These are phyloP conservation scores for Lymantria monacha DNA, from an alignment of 2,888 invertebrate species.

Conservation along the genomic window DNA sequence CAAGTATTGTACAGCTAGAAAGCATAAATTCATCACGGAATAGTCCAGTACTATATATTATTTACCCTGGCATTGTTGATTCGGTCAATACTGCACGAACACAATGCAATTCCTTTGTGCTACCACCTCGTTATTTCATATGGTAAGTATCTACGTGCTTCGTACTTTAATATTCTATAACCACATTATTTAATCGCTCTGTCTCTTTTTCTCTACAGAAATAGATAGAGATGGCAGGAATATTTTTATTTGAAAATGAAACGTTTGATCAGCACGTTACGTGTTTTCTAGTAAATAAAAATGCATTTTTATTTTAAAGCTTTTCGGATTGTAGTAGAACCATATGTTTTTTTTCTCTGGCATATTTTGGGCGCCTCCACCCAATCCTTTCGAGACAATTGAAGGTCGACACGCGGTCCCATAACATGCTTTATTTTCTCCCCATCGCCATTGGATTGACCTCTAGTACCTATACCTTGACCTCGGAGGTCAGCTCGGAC, in stretches of 20 bases:
- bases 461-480: too few species aligned
- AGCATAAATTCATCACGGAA: too few species aligned
- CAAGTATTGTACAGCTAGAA: too few species aligned
- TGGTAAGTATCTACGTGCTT: constrained; percentile 7
- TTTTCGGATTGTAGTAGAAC: too few species aligned
- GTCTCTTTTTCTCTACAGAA: background rate
- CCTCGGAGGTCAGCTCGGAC: too few species aligned
- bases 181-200: constrained; percentile 11
- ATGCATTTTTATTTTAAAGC: too few species aligned
- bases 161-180: background rate
- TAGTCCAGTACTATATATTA: constrained; percentile 7
- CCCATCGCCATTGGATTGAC: too few species aligned
- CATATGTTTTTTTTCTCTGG: too few species aligned
- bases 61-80: constrained; percentile 23
- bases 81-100: constrained; percentile 24
- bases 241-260: background rate
- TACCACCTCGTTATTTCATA: constrained; percentile 31
- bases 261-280: background rate
- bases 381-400: too few species aligned
- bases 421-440: too few species aligned
- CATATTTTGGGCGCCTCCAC: too few species aligned
- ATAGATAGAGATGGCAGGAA: background rate
- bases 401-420: too few species aligned
- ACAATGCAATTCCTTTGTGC: constrained; percentile 34
- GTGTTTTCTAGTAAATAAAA: background rate